Evolutionary conservation across 2,797 vertebrate species (phyloP).

Genomic region (Malurus leucopterus): DNA sequence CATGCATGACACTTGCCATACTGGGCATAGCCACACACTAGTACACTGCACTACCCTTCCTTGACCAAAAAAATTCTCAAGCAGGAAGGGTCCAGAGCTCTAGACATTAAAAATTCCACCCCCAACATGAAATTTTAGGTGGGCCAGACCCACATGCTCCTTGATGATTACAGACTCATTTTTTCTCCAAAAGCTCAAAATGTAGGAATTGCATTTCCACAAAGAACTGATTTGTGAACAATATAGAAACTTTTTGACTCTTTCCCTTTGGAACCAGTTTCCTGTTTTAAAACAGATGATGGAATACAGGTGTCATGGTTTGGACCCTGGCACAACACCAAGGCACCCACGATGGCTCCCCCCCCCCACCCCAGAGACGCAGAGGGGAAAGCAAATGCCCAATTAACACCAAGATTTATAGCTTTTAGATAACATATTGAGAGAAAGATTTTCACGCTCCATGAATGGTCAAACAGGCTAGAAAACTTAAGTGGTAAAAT

Average conservation of each 20-base stretch:
- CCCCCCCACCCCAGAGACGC: no score
- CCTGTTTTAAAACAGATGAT: background rate
- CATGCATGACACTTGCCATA: fast-evolving
- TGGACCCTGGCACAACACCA: no score
- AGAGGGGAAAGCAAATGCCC: no score
- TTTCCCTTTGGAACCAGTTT: background rate
- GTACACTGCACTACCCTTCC: fast-evolving
- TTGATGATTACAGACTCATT: background rate
- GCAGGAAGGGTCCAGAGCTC: background rate
- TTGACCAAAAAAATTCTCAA: background rate
- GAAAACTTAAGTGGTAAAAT: no score
- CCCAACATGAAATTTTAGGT: background rate
- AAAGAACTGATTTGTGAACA: background rate
- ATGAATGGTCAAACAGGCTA: no score
- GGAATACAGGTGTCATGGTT: background rate
- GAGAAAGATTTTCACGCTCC: no score
- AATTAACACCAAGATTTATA: no score
- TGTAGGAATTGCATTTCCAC: background rate
- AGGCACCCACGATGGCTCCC: no score
- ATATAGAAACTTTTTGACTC: background rate
- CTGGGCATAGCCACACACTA: background rate
- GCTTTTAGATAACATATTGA: no score
- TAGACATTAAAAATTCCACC: background rate
- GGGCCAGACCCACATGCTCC: background rate
- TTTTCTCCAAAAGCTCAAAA: background rate